These are phyloP conservation scores for Equus quagga DNA, from an alignment of 2,113 vertebrate species.

Conservation along the genomic window DNA sequence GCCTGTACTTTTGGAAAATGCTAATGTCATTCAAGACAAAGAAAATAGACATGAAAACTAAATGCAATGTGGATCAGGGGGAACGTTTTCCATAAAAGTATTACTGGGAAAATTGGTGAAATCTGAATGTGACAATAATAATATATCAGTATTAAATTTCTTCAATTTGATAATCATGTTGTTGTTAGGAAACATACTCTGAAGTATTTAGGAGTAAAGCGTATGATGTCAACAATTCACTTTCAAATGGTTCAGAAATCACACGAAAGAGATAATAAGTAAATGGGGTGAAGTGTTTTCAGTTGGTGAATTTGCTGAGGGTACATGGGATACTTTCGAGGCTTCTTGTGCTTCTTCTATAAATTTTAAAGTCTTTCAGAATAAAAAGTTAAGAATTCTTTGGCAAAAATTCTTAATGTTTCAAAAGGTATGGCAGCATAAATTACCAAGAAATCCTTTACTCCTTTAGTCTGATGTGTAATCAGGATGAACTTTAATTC, in stretches of 20 bases:
- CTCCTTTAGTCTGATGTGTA: background rate
- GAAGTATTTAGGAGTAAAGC: background rate
- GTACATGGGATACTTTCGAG: background rate
- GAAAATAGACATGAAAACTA: background rate
- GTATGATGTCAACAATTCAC: background rate
- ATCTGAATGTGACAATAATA: background rate
- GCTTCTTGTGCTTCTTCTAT: background rate
- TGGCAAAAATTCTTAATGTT: constrained; percentile 61
- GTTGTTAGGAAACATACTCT: background rate
- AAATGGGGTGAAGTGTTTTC: background rate
- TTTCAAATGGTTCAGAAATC: background rate
- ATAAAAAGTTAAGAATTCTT: constrained; percentile 54
- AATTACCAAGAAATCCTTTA: background rate
- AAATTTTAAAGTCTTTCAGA: background rate
- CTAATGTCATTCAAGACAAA: rapidly evolving
- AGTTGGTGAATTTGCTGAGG: background rate
- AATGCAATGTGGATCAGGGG: background rate
- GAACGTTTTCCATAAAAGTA: background rate
- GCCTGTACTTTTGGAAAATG: background rate
- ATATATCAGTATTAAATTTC: background rate
- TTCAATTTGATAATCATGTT: background rate
- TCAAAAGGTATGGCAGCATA: background rate
- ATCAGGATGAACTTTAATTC: constrained; percentile 12
- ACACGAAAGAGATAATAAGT: background rate
- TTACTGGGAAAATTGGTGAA: background rate